A percentile compares a stretch with the other conserved stretches of the same genome.
Conservation (phyloP, 64 coral and sea anemone genomes). For the Stichodactyla mertensii region DNA sequence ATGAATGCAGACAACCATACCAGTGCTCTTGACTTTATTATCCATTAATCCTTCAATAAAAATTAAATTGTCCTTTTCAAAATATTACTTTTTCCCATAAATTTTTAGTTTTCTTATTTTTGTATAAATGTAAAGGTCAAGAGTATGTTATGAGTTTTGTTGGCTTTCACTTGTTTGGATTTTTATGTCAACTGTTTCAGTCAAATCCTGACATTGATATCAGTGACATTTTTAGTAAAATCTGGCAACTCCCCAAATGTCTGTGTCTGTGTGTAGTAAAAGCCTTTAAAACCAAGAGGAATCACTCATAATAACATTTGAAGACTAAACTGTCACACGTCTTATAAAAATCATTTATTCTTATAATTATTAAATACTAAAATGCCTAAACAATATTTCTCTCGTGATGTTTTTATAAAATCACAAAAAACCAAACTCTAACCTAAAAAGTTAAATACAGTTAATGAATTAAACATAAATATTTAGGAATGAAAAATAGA, state of each 20-base stretch:
- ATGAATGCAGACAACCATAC: background rate
- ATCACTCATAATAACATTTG: conserved; percentile 9
- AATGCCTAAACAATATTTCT: background rate
- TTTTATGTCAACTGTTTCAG: background rate
- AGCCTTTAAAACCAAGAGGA: background rate
- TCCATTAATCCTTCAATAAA: background rate
- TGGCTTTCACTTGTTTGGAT: background rate
- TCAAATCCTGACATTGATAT: background rate
- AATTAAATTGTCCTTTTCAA: background rate
- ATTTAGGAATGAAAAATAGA: background rate
- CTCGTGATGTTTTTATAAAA: background rate
- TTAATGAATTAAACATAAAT: background rate
- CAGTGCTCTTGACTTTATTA: background rate
- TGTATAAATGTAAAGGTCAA: background rate
- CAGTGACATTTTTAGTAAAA: background rate
- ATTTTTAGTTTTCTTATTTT: no score
- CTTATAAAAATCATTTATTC: background rate
- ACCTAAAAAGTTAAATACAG: background rate
- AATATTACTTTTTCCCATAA: no score
- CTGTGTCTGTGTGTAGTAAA: background rate
- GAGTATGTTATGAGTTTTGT: background rate
- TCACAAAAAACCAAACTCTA: background rate
- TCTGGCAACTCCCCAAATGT: conserved; percentile 18
- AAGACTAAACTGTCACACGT: conserved; percentile 28
- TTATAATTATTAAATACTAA: background rate